Percentiles rank a stretch among this genome's conserved stretches.
Conservation (phyloP, 2,797 vertebrate species). For the Betta splendens region DNA sequence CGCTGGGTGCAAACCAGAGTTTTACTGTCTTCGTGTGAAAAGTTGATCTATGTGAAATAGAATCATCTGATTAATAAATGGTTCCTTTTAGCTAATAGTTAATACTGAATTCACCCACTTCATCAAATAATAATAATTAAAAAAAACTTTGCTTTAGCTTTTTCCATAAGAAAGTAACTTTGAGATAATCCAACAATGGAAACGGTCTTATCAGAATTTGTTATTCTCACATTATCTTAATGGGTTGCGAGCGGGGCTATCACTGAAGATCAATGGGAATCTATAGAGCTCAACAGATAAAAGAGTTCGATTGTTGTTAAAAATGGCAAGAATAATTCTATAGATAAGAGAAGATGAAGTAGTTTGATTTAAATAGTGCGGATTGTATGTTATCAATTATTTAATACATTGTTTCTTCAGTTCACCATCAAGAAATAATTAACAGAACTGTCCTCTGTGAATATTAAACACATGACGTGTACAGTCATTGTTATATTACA, state of each 20-base stretch:
- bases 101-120: constrained; percentile 43
- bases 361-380: constrained; percentile 13
- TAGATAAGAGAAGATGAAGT: constrained; percentile 12
- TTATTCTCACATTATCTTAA: constrained; percentile 46
- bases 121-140: constrained; percentile 42
- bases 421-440: constrained; percentile 14
- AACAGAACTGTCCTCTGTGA: not conserved
- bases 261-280: constrained; percentile 12
- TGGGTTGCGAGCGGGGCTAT: constrained; percentile 50
- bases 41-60: constrained; percentile 28
- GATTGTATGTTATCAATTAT: constrained; percentile 9
- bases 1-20: constrained; percentile 44
- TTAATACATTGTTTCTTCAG: constrained; percentile 10
- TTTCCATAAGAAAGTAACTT: constrained; percentile 45
- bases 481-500: not conserved
- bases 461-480: constrained; percentile 1
- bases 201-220: constrained; percentile 37
- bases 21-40: constrained; percentile 38
- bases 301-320: constrained; percentile 18
- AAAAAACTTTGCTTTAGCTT: constrained; percentile 16
- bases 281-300: constrained; percentile 31
- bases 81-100: constrained; percentile 35
- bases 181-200: constrained; percentile 53
- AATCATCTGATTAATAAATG: constrained; percentile 53
- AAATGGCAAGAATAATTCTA: constrained; percentile 22